Conservation (phyloP, 2,797 vertebrate genomes). For the Zenarchopterus dispar region DNA sequence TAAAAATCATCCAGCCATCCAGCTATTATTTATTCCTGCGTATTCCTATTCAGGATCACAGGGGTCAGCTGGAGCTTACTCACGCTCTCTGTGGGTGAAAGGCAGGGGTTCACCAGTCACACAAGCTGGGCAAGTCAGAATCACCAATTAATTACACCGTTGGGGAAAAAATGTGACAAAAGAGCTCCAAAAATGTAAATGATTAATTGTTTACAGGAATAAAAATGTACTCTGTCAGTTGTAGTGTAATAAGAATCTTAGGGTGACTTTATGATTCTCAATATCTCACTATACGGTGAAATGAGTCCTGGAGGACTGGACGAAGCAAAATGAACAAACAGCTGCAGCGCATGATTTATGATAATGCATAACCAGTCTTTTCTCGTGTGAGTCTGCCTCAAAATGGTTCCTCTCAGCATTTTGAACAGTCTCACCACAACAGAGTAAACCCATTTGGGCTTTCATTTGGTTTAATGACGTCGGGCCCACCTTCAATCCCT, state of each 20-base stretch:
- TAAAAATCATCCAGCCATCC: too few relatives aligned
- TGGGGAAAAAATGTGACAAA: too few relatives aligned
- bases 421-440: slow-evolving; percentile 23
- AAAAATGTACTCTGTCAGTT: too few relatives aligned
- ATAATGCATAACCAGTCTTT: slow-evolving; percentile 38
- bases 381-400: slow-evolving; percentile 32
- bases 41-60: too few relatives aligned
- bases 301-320: slow-evolving; percentile 34
- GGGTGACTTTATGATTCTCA: slow-evolving; percentile 1
- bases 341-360: slow-evolving; percentile 56
- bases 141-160: too few relatives aligned
- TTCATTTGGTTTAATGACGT: slow-evolving; percentile 45
- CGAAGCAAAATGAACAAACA: slow-evolving; percentile 35
- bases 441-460: slow-evolving; percentile 19
- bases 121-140: too few relatives aligned
- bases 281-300: slow-evolving; percentile 19
- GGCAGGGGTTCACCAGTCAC: too few relatives aligned
- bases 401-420: slow-evolving; percentile 53
- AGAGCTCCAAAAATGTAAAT: too few relatives aligned
- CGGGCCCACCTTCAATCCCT: slow-evolving; percentile 44
- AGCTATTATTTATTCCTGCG: too few relatives aligned
- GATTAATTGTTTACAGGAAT: too few relatives aligned
- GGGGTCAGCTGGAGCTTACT: too few relatives aligned
- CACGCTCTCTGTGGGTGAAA: too few relatives aligned
- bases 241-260: not conserved